These are phyloP conservation scores for Engraulis encrasicolus DNA, from an alignment of 2,113 vertebrate species.

Conservation along the genomic window DNA sequence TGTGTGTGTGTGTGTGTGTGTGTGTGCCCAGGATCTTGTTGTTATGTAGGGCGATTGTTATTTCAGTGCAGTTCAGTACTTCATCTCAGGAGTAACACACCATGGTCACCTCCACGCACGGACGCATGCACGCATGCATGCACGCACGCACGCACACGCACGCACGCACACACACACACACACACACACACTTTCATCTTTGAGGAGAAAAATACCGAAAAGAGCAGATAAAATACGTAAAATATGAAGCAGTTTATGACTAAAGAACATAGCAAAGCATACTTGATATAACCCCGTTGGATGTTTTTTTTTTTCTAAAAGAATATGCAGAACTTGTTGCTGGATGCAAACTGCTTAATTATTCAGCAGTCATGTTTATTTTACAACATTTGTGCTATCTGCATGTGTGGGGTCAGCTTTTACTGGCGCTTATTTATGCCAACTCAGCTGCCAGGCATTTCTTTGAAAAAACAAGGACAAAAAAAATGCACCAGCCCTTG, in stretches of 20 bases:
- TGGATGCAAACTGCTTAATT: neutral
- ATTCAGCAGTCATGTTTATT: conserved; percentile 2
- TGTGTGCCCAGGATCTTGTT: neutral
- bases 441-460: conserved; percentile 6
- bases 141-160: neutral
- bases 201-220: neutral
- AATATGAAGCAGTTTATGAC: neutral
- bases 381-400: neutral
- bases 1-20: conserved; percentile 13
- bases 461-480: too few relatives aligned
- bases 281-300: neutral
- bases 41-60: conserved; percentile 15
- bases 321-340: neutral
- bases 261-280: neutral
- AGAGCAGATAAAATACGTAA: neutral
- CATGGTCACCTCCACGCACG: neutral
- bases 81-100: conserved; percentile 4
- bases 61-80: conserved; percentile 8
- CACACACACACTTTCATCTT: neutral
- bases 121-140: neutral
- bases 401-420: neutral
- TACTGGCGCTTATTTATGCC: neutral
- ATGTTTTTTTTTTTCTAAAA: neutral
- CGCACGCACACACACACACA: neutral
- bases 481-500: neutral